Percentiles rank a stretch among this genome's conserved stretches.
Conservation (phyloP, 2,888 invertebrate species). For the Allolobophora icterica region DNA sequence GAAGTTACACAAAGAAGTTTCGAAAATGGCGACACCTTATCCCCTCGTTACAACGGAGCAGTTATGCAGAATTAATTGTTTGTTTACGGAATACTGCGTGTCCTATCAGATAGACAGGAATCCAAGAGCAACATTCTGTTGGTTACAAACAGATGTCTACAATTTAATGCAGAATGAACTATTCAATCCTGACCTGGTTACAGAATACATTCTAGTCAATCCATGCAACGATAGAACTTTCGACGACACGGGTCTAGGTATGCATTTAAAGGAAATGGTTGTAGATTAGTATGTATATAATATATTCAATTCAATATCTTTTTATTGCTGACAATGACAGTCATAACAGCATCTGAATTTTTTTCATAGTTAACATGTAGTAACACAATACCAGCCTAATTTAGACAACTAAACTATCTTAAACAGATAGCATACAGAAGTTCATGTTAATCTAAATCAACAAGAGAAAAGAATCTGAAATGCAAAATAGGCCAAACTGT, state of each 20-base stretch:
- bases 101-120: constrained; percentile 10
- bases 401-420: too few species aligned
- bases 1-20: background rate
- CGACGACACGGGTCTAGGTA: background rate
- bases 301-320: too few species aligned
- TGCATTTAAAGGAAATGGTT: background rate
- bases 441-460: too few species aligned
- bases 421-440: too few species aligned
- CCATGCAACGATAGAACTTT: background rate
- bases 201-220: background rate
- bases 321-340: too few species aligned
- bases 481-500: too few species aligned
- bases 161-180: background rate
- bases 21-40: background rate
- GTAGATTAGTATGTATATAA: too few species aligned
- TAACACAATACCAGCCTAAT: too few species aligned
- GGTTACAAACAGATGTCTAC: background rate
- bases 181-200: background rate
- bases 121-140: background rate
- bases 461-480: too few species aligned
- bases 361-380: too few species aligned
- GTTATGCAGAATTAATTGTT: background rate
- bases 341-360: too few species aligned
- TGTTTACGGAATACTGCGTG: background rate
- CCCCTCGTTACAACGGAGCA: background rate